phyloP scores from a whole-genome alignment of 2,797 vertebrate species.

The Spondyliosoma cantharus region DNA sequence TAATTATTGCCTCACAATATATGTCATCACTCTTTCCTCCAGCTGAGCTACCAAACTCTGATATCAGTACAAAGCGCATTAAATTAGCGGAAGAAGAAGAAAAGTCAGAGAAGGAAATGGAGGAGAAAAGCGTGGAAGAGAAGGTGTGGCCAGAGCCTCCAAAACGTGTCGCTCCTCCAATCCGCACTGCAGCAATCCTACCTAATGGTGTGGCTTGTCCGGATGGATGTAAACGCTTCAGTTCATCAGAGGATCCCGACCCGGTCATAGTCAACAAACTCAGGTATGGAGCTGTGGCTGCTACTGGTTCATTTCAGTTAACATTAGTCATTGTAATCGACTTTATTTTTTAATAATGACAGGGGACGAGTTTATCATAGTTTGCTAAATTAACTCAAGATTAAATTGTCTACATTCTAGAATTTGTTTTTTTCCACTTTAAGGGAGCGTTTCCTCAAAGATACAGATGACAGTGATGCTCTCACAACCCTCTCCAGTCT shows the following conservation, averaged over 20 bases:
- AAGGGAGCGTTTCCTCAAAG: constrained; percentile 66
- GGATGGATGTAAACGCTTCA: constrained; percentile 64
- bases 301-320: background rate
- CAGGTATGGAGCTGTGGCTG: constrained; percentile 59
- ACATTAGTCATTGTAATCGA: background rate
- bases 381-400: background rate
- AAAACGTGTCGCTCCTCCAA: constrained; percentile 56
- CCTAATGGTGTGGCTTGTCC: constrained; percentile 64
- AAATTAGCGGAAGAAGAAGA: constrained; percentile 45
- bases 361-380: background rate
- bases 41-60: constrained; percentile 63
- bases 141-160: constrained; percentile 78
- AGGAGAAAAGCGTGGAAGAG: constrained; percentile 20
- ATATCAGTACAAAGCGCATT: constrained; percentile 70
- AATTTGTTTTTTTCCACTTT: background rate
- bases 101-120: constrained; percentile 9
- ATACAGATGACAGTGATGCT: constrained; percentile 42
- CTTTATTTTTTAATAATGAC: background rate
- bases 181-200: constrained; percentile 63
- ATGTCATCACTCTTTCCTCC: background rate
- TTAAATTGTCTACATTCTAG: background rate
- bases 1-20: background rate
- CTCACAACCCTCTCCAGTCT: constrained; percentile 66
- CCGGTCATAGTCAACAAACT: constrained; percentile 50
- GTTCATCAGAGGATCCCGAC: constrained; percentile 19